These are phyloP conservation scores for Dromaius novaehollandiae DNA, from an alignment of 2,113 vertebrate genomes.

Conservation along the genomic window DNA sequence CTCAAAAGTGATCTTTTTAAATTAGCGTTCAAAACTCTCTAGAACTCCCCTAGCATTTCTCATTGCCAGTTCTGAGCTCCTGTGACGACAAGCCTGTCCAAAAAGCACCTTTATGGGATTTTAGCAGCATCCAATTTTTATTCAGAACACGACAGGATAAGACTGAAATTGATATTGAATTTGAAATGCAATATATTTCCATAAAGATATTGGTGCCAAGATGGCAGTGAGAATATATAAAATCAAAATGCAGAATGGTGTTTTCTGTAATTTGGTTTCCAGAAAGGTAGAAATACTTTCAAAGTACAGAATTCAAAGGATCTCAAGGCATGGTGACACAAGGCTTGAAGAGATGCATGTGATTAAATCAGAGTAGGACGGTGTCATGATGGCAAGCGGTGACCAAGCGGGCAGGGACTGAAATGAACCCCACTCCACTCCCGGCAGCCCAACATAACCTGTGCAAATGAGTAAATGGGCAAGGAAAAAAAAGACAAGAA, in stretches of 20 bases:
- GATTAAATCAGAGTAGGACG: neutral
- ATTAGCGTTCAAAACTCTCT: neutral
- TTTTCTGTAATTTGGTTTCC: neutral
- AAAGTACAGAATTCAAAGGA: neutral
- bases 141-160: neutral
- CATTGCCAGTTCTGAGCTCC: neutral
- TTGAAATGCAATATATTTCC: neutral
- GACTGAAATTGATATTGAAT: neutral
- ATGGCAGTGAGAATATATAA: neutral
- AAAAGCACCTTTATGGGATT: neutral
- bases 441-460: neutral
- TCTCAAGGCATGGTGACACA: neutral
- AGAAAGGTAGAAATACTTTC: neutral
- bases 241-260: neutral
- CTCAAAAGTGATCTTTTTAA: neutral
- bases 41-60: neutral
- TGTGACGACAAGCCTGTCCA: neutral
- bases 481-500: neutral
- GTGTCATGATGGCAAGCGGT: neutral
- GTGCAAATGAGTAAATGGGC: neutral
- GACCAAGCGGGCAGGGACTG: neutral
- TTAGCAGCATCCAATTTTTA: neutral
- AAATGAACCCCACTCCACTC: neutral
- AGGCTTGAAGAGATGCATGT: accelerated
- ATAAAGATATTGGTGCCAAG: neutral